Percentiles rank a stretch among this genome's conserved stretches.
Conservation (phyloP, 2,888 invertebrate genomes). For the Euclidia mi region DNA sequence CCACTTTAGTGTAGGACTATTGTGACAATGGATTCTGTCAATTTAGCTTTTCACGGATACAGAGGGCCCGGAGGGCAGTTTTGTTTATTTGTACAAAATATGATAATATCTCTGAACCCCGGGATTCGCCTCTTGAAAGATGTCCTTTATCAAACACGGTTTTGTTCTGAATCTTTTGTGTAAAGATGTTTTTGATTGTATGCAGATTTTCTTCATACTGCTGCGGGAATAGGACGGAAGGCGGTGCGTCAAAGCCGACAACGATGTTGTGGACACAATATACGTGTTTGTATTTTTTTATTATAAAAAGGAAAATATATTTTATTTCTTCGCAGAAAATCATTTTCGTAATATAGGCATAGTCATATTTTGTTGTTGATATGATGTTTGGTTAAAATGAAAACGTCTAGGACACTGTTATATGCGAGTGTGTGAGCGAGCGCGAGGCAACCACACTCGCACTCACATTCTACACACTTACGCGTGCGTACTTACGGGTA, state of each 20-base stretch:
- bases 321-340: too few species aligned
- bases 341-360: too few species aligned
- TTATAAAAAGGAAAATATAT: too few species aligned
- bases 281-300: too few species aligned
- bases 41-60: conserved; percentile 33
- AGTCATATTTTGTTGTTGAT: too few species aligned
- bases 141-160: conserved; percentile 30
- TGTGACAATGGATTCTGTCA: conserved; percentile 16
- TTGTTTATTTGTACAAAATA: conserved; percentile 47
- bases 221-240: not conserved
- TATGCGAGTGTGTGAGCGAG: too few species aligned
- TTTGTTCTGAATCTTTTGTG: conserved; percentile 35
- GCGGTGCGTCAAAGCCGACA: not conserved
- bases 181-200: conserved; percentile 21
- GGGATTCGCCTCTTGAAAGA: conserved; percentile 19
- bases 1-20: conserved; percentile 8
- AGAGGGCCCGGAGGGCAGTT: conserved; percentile 30
- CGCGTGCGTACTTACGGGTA: too few species aligned
- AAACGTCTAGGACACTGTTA: too few species aligned
- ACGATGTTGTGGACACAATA: too few species aligned
- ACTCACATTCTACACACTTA: too few species aligned
- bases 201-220: conserved; percentile 1
- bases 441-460: too few species aligned
- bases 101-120: conserved; percentile 41
- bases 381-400: too few species aligned